phyloP scores from a whole-genome alignment of 2,888 invertebrate species.

The Micoletzkya japonica region DNA sequence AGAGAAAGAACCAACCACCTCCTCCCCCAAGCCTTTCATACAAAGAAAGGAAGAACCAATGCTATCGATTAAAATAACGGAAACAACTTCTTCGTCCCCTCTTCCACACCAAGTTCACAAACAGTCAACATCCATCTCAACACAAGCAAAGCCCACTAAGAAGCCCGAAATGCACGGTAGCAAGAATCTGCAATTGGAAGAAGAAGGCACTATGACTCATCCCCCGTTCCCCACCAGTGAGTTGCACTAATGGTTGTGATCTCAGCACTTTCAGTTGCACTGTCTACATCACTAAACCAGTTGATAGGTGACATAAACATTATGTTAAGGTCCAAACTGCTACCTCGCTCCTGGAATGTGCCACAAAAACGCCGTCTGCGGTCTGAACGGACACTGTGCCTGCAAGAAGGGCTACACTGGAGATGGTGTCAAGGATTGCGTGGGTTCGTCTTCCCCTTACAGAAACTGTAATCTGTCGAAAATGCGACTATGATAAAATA shows the following conservation, averaged over 20 bases:
- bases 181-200: background rate
- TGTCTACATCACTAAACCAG: background rate
- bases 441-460: conserved; percentile 9
- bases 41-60: no score
- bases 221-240: background rate
- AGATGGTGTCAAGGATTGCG: conserved; percentile 47
- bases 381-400: conserved; percentile 41
- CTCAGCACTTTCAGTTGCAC: background rate
- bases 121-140: no score
- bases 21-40: no score
- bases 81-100: background rate
- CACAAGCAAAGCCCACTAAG: no score
- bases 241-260: background rate
- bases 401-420: conserved; percentile 53
- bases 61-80: no score
- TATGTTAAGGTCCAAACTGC: conserved; percentile 40
- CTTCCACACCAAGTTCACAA: background rate
- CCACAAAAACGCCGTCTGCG: conserved; percentile 45
- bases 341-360: conserved; percentile 41
- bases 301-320: background rate
- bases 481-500: background rate
- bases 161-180: background rate
- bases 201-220: no score
- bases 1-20: no score
- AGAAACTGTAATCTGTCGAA: no score